A percentile compares a stretch with the other conserved stretches of the same genome.
Evolutionary conservation across 2,797 vertebrate genomes (phyloP).

Genomic region (Poecilia gillii): DNA sequence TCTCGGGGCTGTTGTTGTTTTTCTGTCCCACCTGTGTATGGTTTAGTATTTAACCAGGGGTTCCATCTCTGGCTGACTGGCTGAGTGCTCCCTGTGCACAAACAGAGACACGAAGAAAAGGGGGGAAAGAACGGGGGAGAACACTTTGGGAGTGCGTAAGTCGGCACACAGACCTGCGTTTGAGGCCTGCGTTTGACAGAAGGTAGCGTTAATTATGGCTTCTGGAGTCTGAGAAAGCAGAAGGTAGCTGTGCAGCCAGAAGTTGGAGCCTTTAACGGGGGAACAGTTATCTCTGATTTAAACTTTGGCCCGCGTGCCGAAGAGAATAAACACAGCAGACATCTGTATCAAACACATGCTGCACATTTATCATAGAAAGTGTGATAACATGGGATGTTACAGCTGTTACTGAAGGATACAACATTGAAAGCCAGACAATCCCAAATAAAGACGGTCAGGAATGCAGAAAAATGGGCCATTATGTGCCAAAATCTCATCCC

Average conservation of each 20-base stretch:
- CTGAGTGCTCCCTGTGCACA: slow-evolving; percentile 77
- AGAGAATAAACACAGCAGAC: slow-evolving; percentile 52
- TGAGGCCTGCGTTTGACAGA: slow-evolving; percentile 64
- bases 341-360: slow-evolving; percentile 36
- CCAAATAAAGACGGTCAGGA: slow-evolving; percentile 76
- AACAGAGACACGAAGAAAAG: slow-evolving; percentile 68
- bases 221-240: slow-evolving; percentile 69
- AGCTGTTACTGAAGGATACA: slow-evolving; percentile 31
- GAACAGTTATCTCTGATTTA: slow-evolving; percentile 67
- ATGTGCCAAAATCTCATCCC: slow-evolving; percentile 75
- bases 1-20: slow-evolving; percentile 82
- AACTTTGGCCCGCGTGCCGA: slow-evolving; percentile 50
- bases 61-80: slow-evolving; percentile 75
- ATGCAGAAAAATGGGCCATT: slow-evolving; percentile 73
- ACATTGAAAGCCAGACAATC: slow-evolving; percentile 25
- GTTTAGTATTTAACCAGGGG: slow-evolving; percentile 84
- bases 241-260: slow-evolving; percentile 64
- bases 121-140: slow-evolving; percentile 59
- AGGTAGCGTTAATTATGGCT: slow-evolving; percentile 78
- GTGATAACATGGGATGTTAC: slow-evolving; percentile 47
- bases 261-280: slow-evolving; percentile 60
- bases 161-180: slow-evolving; percentile 41
- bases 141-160: slow-evolving; percentile 52
- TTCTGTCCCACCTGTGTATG: slow-evolving; percentile 84
- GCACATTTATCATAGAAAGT: slow-evolving; percentile 23